These are phyloP conservation scores for Percina caprodes DNA, from an alignment of 2,113 vertebrate species.

Conservation along the genomic window DNA sequence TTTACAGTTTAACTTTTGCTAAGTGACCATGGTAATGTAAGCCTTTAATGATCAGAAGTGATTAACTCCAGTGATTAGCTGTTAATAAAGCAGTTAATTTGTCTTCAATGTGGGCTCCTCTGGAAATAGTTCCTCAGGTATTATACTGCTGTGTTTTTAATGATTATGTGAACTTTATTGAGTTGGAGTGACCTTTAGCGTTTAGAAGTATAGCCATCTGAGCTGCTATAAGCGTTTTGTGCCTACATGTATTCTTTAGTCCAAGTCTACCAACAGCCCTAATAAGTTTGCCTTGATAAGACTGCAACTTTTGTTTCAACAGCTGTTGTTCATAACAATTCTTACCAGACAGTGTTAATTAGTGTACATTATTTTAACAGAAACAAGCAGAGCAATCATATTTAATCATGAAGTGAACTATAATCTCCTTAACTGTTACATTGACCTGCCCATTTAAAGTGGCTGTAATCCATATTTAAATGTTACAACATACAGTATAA, in stretches of 20 bases:
- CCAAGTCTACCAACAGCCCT: neutral
- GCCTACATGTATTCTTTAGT: conserved; percentile 2
- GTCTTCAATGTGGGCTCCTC: conserved; percentile 28
- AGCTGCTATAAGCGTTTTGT: conserved; percentile 35
- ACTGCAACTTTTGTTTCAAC: conserved; percentile 22
- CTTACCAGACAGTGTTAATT: neutral
- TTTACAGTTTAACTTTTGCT: too few species aligned
- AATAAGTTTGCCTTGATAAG: conserved; percentile 1
- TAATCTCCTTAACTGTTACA: too few species aligned
- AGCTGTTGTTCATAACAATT: neutral
- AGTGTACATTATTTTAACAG: neutral
- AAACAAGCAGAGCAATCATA: neutral
- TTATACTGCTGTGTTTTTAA: conserved; percentile 29
- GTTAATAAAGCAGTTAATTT: conserved; percentile 32
- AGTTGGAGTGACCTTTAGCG: conserved; percentile 48
- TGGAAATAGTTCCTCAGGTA: conserved; percentile 42
- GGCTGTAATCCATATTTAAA: too few species aligned
- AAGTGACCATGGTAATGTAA: conserved; percentile 4
- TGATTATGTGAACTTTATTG: conserved; percentile 36
- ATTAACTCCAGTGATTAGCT: conserved; percentile 26
- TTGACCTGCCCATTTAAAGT: too few species aligned
- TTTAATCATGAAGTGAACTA: too few species aligned
- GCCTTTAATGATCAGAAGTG: neutral
- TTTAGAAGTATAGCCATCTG: conserved; percentile 15
- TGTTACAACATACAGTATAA: too few species aligned